Percentiles rank a stretch among this genome's conserved stretches.
phyloP scores from a whole-genome alignment of 2,113 vertebrate species.

The Gila orcuttii region DNA sequence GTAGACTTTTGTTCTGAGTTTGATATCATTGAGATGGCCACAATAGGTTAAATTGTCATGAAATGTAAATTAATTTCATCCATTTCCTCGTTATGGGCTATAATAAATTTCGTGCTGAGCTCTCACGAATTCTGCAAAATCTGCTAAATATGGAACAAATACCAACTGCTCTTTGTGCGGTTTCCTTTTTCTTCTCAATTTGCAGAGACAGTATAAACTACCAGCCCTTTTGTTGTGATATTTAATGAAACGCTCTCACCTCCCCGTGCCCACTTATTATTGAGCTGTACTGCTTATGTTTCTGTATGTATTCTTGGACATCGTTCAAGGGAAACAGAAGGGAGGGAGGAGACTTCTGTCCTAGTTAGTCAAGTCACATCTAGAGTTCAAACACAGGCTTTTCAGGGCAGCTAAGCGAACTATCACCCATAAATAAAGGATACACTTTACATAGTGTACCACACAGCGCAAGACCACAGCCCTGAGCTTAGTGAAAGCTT shows the following conservation, averaged over 20 bases:
- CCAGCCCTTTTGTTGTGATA: constrained; percentile 14
- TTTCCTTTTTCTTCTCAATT: constrained; percentile 13
- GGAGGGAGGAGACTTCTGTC: constrained; percentile 33
- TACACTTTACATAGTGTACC: constrained; percentile 65
- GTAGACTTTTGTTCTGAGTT: neutral
- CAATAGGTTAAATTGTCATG: constrained; percentile 9
- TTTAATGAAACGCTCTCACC: constrained; percentile 1
- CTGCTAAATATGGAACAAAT: constrained; percentile 4
- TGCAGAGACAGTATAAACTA: constrained; percentile 1
- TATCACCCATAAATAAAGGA: constrained; percentile 61
- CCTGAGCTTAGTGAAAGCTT: constrained; percentile 61
- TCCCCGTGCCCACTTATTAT: neutral
- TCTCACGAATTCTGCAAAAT: neutral
- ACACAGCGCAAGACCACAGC: constrained; percentile 59
- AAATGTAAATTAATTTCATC: neutral
- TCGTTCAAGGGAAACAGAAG: constrained; percentile 35
- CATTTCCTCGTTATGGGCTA: constrained; percentile 18
- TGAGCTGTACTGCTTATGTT: constrained; percentile 37
- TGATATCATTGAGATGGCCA: constrained; percentile 4
- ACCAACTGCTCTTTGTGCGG: constrained; percentile 8
- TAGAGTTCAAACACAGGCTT: constrained; percentile 34
- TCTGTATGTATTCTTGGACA: constrained; percentile 28
- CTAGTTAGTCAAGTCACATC: constrained; percentile 46
- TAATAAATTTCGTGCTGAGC: constrained; percentile 25
- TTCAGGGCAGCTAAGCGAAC: constrained; percentile 57